Percentiles rank a stretch among this genome's conserved stretches.
phyloP scores from a whole-genome alignment of 1,140 invertebrate genomes.

The Melipona quadrifasciata region DNA sequence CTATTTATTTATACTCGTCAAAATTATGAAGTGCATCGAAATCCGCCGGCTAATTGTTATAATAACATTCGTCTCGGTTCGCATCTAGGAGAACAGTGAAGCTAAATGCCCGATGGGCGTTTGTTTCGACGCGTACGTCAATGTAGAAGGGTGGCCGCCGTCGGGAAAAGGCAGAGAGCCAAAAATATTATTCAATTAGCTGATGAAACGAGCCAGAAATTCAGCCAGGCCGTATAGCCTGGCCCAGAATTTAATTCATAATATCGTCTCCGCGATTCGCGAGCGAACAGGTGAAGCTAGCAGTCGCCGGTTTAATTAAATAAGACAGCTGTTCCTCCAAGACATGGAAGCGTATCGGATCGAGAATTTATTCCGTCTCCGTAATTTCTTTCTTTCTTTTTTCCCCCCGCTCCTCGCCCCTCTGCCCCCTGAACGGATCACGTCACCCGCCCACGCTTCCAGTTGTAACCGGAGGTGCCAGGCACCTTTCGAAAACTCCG shows the following conservation, averaged over 20 bases:
- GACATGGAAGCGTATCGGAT: conserved; percentile 45
- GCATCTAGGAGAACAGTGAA: no score
- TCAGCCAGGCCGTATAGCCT: conserved; percentile 52
- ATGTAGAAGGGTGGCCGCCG: neutral
- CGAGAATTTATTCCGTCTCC: conserved; percentile 26
- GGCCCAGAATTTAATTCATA: conserved; percentile 66
- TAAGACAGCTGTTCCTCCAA: conserved; percentile 65
- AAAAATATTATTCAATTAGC: conserved; percentile 70
- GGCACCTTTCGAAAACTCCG: neutral
- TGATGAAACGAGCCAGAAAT: conserved; percentile 64
- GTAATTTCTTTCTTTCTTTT: neutral
- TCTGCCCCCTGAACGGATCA: neutral
- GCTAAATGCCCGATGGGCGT: neutral
- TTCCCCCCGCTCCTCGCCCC: no score
- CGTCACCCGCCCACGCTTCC: no score
- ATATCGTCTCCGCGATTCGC: conserved; percentile 59
- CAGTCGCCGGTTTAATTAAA: conserved; percentile 71
- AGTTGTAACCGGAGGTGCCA: neutral
- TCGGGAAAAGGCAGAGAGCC: conserved; percentile 1
- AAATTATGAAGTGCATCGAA: no score
- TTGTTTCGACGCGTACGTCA: conserved; percentile 9
- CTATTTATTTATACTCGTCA: no score
- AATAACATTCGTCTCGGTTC: no score
- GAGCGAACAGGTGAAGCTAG: conserved; percentile 39
- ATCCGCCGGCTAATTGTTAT: no score